Evolutionary conservation across 2,113 vertebrate species (phyloP), one percentile per base, ranked within the genome.

Genomic region (Puntigrus tetrazona): DNA sequence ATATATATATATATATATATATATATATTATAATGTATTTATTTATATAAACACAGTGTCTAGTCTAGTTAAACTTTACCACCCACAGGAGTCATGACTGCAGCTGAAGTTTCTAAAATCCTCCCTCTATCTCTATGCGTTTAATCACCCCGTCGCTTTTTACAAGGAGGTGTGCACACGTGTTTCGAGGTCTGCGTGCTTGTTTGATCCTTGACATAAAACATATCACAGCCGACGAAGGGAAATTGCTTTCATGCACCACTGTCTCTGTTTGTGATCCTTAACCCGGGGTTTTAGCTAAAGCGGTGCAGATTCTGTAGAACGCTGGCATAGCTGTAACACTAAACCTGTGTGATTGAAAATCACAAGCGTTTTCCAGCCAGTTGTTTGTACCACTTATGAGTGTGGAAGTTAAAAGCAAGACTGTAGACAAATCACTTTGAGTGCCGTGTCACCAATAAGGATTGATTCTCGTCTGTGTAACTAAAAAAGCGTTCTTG

Each of bases 221-320:
- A 36, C 83, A 78, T 81, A 84, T 84, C 65, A 59, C n/a, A 29
- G 82, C 50, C 10, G 3, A 43, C 29, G 55, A 45, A 70, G 25
- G 78, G 45, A 20, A 41, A 84, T 67, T 4, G 82, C 84, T 88
- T 88, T 84, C 77, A 89, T 82, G 84, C 29, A 76, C 57, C 75
- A 25, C 75, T 55, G 74, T 84, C 45, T 43, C 61, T 36, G 47
- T 67, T 43, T 69, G 70, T 81, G 52, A 86, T 73, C 31, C 72
- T 45, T 65, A 86, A 59, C 87, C 73, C 81, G 25, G 45, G 38
- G 77, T 74, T 82, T 84, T 67, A 81, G 36, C 69, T 75, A 61
- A n/a, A 61, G 69, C 6, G 14, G 31, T 80, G 63, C 67, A 83
- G 59, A 83, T 79, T 57, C 67, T 7, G 52, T 36, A 70, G 55